Percentiles rank a stretch among this genome's conserved stretches.
These are phyloP conservation scores for Herminia tarsipennalis DNA, from an alignment of 2,888 invertebrate species.

Conservation along the genomic window DNA sequence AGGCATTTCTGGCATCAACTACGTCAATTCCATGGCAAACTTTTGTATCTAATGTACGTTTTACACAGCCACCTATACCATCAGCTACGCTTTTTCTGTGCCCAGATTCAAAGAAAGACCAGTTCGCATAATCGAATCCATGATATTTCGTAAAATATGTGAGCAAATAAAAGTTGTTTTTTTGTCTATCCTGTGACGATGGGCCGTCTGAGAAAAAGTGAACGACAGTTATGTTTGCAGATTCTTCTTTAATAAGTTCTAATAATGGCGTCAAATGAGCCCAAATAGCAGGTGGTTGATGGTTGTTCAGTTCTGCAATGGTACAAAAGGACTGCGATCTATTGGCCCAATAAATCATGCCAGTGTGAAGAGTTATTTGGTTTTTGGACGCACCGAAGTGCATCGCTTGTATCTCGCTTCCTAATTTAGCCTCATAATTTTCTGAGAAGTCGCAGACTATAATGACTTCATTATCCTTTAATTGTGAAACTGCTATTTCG, in stretches of 20 bases:
- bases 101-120: conserved; percentile 20
- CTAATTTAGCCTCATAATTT: no score
- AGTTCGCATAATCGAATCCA: conserved; percentile 10
- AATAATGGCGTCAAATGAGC: conserved; percentile 26
- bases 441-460: no score
- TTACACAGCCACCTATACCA: conserved; percentile 30
- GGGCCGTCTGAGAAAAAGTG: conserved; percentile 45
- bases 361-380: conserved; percentile 34
- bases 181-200: conserved; percentile 15
- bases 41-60: conserved; percentile 33
- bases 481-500: no score
- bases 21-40: conserved; percentile 33
- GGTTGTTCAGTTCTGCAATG: conserved; percentile 24
- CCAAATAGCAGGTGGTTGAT: conserved; percentile 25
- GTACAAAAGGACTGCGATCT: conserved; percentile 32
- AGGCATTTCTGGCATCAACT: conserved; percentile 22
- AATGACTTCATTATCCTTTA: no score
- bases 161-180: conserved; percentile 7
- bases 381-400: conserved; percentile 40
- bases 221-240: conserved; percentile 22
- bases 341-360: conserved; percentile 26
- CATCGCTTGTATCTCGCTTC: conserved; percentile 33
- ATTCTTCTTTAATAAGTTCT: conserved; percentile 17
- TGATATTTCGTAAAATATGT: conserved; percentile 4
- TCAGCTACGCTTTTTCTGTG: conserved; percentile 20